Percentiles rank a stretch among this genome's conserved stretches.
Conservation (phyloP, 2,888 invertebrate genomes). For the Helicoverpa assulta region DNA sequence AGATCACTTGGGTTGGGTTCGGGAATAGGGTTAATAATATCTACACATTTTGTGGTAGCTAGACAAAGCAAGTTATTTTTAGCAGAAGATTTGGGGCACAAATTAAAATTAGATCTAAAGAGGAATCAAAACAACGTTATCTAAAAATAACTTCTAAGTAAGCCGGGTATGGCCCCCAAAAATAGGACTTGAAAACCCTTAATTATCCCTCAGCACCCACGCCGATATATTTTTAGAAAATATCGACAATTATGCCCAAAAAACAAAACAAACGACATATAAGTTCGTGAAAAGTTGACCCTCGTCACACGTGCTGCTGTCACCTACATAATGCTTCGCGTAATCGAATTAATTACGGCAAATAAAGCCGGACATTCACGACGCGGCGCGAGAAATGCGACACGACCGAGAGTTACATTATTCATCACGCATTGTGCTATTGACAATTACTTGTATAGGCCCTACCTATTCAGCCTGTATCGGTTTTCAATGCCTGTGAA, state of each 20-base stretch:
- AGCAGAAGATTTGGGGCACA: not conserved
- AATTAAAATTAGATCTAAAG: not conserved
- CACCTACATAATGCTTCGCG: slow-evolving; percentile 57
- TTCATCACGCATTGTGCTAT: slow-evolving; percentile 58
- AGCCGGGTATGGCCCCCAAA: slow-evolving; percentile 4
- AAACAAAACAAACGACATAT: slow-evolving; percentile 59
- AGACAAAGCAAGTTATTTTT: not conserved
- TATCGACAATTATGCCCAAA: slow-evolving; percentile 53
- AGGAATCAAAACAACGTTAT: not conserved
- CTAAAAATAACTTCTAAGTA: slow-evolving; percentile 13
- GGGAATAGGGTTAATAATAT: not conserved
- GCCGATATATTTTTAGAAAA: slow-evolving; percentile 43
- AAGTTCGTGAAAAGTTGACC: slow-evolving; percentile 72
- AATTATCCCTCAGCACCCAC: slow-evolving; percentile 25
- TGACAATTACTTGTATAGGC: slow-evolving; percentile 58
- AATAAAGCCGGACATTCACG: slow-evolving; percentile 51
- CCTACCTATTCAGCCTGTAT: slow-evolving; percentile 50
- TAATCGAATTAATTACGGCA: slow-evolving; percentile 65
- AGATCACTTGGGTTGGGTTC: not conserved
- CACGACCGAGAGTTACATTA: slow-evolving; percentile 54
- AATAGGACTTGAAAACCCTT: slow-evolving; percentile 28
- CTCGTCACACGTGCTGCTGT: slow-evolving; percentile 68
- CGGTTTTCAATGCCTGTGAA: slow-evolving; percentile 52
- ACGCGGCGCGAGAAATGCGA: slow-evolving; percentile 43
- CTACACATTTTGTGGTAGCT: not conserved